A percentile compares a stretch with the other conserved stretches of the same genome.
These are phyloP conservation scores for Galagoides demidoff DNA, from an alignment of 2,797 vertebrate species.

Conservation along the genomic window DNA sequence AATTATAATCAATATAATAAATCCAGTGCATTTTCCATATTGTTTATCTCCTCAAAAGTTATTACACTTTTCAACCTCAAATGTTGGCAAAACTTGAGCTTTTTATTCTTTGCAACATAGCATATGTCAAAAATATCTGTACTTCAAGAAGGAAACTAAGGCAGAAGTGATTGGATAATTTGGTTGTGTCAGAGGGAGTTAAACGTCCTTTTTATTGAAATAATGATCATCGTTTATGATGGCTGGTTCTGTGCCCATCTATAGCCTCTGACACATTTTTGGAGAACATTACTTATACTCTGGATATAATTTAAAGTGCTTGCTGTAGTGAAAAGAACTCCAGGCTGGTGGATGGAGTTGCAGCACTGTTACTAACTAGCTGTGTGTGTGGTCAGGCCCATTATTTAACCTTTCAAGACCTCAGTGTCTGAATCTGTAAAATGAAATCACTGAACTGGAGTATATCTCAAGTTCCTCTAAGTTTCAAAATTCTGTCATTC, in stretches of 20 bases:
- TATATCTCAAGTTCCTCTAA: conserved; percentile 1
- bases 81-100: conserved; percentile 60
- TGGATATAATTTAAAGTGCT: conserved; percentile 75
- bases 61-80: conserved; percentile 61
- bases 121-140: conserved; percentile 69
- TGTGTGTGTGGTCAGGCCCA: conserved; percentile 63
- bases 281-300: conserved; percentile 66
- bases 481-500: conserved; percentile 62
- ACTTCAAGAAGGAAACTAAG: conserved; percentile 68
- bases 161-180: conserved; percentile 72
- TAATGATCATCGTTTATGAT: conserved; percentile 69
- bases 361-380: conserved; percentile 42
- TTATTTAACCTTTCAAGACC: conserved; percentile 65
- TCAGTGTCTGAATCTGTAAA: conserved; percentile 66
- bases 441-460: conserved; percentile 45
- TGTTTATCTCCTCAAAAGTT: conserved; percentile 66
- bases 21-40: conserved; percentile 45
- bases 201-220: conserved; percentile 54
- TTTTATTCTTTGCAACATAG: conserved; percentile 63
- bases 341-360: conserved; percentile 45
- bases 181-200: conserved; percentile 65
- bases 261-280: conserved; percentile 74
- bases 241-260: conserved; percentile 67
- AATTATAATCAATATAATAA: conserved; percentile 42
- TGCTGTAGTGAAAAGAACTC: conserved; percentile 61